Evolutionary conservation across 2,113 vertebrate genomes (phyloP).

Genomic region (Upupa epops): DNA sequence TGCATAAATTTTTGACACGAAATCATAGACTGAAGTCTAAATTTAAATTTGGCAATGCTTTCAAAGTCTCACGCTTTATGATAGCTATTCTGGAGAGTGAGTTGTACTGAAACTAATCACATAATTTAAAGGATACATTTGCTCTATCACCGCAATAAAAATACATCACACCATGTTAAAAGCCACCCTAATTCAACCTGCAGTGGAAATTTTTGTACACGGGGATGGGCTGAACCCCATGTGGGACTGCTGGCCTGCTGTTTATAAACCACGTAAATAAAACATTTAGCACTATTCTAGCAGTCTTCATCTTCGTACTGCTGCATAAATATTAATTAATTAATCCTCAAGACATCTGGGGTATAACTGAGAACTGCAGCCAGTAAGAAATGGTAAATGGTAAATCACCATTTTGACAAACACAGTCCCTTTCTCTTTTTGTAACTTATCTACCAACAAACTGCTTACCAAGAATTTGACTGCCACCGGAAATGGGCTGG

Average conservation of each 20-base stretch:
- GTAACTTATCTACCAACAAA: background rate
- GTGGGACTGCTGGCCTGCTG: background rate
- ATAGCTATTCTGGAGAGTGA: slow-evolving; percentile 52
- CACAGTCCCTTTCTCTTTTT: background rate
- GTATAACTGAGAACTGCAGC: background rate
- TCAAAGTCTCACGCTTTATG: slow-evolving; percentile 51
- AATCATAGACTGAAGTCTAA: slow-evolving; percentile 56
- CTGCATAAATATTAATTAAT: slow-evolving; percentile 63
- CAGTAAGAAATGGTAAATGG: background rate
- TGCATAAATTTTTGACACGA: slow-evolving; percentile 62
- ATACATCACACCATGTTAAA: slow-evolving; percentile 47
- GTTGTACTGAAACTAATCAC: slow-evolving; percentile 57
- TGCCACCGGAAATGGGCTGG: background rate
- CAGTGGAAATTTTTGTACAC: slow-evolving; percentile 22
- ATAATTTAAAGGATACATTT: slow-evolving; percentile 65
- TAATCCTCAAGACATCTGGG: slow-evolving; percentile 42
- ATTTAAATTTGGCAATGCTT: slow-evolving; percentile 65
- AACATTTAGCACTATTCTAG: slow-evolving; percentile 42
- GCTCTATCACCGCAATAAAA: slow-evolving; percentile 39
- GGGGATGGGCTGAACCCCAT: background rate
- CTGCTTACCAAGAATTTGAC: background rate
- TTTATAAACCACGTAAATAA: slow-evolving; percentile 57
- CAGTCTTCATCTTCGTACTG: background rate
- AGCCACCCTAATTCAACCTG: slow-evolving; percentile 52
- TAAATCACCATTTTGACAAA: slow-evolving; percentile 31